Conservation (phyloP, 2,888 invertebrate species). For the Campaea margaritaria region DNA sequence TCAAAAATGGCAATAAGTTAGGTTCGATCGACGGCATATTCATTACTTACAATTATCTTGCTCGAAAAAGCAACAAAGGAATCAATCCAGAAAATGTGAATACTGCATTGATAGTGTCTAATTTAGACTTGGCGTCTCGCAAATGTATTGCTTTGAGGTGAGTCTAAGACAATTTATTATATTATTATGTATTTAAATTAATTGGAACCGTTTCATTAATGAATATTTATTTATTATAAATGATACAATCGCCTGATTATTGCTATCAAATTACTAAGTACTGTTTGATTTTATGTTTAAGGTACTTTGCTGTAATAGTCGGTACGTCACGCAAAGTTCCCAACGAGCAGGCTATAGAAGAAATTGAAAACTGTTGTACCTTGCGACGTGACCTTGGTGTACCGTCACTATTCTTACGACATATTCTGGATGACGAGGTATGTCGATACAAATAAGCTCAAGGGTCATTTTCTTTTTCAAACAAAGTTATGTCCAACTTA, state of each 20-base stretch:
- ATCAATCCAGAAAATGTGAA: conserved; percentile 5
- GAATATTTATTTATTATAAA: no score
- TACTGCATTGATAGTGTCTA: conserved; percentile 8
- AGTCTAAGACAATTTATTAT: background rate
- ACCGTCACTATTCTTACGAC: conserved; percentile 26
- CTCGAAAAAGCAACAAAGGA: background rate
- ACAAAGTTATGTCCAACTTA: no score
- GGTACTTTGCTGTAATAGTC: conserved; percentile 30
- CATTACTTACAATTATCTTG: conserved; percentile 29
- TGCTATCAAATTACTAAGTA: no score
- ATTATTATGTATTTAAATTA: background rate
- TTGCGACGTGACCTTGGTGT: conserved; percentile 16
- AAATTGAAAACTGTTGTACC: conserved; percentile 28
- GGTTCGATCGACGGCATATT: conserved; percentile 58
- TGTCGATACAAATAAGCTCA: no score
- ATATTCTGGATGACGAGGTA: conserved; percentile 15
- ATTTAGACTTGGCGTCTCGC: conserved; percentile 25
- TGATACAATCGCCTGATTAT: no score
- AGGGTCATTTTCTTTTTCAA: no score
- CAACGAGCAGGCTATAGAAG: conserved; percentile 1
- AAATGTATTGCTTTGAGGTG: conserved; percentile 22
- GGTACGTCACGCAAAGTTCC: conserved; percentile 1
- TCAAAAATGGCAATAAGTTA: conserved; percentile 50
- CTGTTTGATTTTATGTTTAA: conserved; percentile 12
- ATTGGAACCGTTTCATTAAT: no score